phyloP scores from a whole-genome alignment of 2,888 invertebrate species.

The Lordiphosa andalusiaca region DNA sequence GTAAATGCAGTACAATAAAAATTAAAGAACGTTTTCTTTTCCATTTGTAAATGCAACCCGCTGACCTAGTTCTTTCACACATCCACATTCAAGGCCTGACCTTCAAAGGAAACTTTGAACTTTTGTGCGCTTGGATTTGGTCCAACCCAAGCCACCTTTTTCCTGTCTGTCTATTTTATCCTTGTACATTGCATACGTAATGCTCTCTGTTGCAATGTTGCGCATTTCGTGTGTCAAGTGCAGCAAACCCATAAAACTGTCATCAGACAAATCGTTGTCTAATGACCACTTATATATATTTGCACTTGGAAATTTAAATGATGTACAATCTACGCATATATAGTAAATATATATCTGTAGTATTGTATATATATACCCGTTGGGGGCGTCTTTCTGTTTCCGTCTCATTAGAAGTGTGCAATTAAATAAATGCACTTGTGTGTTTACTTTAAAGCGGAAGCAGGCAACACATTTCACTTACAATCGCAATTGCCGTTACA shows the following conservation, averaged over 20 bases:
- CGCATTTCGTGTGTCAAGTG: conserved; percentile 13
- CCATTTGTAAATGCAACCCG: background rate
- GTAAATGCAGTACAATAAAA: no score
- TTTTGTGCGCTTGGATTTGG: conserved; percentile 6
- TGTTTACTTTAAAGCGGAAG: conserved; percentile 37
- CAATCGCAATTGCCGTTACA: conserved; percentile 3
- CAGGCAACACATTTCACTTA: conserved; percentile 2
- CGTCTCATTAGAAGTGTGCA: conserved; percentile 52
- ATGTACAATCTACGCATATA: conserved; percentile 7
- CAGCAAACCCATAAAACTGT: conserved; percentile 57
- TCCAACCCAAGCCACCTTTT: background rate
- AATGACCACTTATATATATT: conserved; percentile 13
- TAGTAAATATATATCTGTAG: no score
- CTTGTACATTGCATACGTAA: conserved; percentile 2
- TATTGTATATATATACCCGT: no score
- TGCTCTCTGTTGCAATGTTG: conserved; percentile 17
- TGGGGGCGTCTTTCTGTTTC: conserved; percentile 29
- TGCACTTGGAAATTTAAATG: conserved; percentile 18
- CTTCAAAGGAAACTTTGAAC: conserved; percentile 43
- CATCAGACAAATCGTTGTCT: conserved; percentile 28
- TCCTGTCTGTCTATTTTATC: no score
- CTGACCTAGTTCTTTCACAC: conserved; percentile 1
- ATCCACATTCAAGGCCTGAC: conserved; percentile 4
- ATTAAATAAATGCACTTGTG: conserved; percentile 53
- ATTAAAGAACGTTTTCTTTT: no score